Conservation (phyloP, 23 tunicate species). For the Trididemnum clinides region DNA sequence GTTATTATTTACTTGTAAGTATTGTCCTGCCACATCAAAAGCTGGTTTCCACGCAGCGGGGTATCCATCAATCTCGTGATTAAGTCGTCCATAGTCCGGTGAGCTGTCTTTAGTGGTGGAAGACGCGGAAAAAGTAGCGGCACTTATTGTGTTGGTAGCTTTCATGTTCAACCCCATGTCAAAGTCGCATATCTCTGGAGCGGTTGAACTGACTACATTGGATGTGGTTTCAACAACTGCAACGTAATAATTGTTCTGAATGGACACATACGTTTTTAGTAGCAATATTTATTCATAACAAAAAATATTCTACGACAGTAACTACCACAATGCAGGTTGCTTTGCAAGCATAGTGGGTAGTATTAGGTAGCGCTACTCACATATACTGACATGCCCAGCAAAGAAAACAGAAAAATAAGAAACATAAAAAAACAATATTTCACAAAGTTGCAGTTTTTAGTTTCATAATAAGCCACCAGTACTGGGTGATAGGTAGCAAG, state of each 20-base stretch:
- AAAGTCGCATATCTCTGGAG: constrained; percentile 53
- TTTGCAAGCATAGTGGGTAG: neutral
- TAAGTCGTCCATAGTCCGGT: constrained; percentile 68
- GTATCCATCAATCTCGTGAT: constrained; percentile 26
- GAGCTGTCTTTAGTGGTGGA: constrained; percentile 59
- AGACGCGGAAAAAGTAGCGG: constrained; percentile 54
- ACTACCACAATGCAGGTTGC: neutral
- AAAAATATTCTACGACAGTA: no score
- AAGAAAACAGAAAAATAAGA: no score
- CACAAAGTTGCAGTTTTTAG: no score
- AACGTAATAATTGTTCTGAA: no score
- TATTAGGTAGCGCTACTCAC: neutral
- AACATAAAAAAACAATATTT: no score
- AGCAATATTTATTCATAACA: no score
- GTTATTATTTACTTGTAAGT: constrained; percentile 84
- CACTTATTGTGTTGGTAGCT: constrained; percentile 24
- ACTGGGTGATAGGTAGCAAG: no score
- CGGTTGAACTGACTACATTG: neutral
- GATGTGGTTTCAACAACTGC: constrained; percentile 59
- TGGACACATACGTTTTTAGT: no score
- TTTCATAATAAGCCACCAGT: no score
- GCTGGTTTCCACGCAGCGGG: constrained; percentile 64
- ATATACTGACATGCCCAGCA: no score
- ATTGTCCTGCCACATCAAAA: constrained; percentile 47
- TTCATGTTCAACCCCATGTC: constrained; percentile 50